Evolutionary conservation across 2,888 invertebrate genomes (phyloP).

Genomic region (Euphydryas editha): DNA sequence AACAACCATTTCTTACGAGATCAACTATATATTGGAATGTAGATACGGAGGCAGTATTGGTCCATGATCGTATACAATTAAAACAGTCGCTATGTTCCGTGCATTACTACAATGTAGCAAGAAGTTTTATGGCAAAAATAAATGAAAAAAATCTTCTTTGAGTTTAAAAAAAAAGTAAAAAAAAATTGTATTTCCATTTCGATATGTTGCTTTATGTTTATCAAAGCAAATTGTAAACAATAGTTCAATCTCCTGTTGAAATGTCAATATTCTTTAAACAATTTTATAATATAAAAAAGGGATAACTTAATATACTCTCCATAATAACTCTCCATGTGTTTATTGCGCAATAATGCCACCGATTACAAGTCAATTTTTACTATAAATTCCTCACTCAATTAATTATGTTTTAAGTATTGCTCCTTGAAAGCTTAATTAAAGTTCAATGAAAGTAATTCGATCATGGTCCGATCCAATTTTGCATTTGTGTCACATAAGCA

Average conservation of each 20-base stretch:
- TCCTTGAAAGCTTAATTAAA: too few species aligned
- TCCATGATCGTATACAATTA: slow-evolving; percentile 49
- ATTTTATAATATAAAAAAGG: not conserved
- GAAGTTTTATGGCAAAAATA: slow-evolving; percentile 25
- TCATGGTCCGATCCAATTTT: too few species aligned
- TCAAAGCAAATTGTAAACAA: not conserved
- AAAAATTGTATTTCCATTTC: slow-evolving; percentile 1
- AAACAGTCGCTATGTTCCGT: slow-evolving; percentile 48
- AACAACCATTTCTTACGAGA: slow-evolving; percentile 37
- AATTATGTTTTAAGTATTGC: too few species aligned
- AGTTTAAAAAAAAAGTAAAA: slow-evolving; percentile 2
- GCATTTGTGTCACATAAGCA: too few species aligned
- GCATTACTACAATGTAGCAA: slow-evolving; percentile 32
- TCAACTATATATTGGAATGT: slow-evolving; percentile 44
- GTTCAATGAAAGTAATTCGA: too few species aligned
- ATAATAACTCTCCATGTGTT: too few species aligned
- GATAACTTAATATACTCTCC: too few species aligned
- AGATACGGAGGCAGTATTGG: slow-evolving; percentile 45
- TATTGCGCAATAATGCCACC: too few species aligned
- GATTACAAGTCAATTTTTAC: too few species aligned
- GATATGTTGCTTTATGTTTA: slow-evolving; percentile 11
- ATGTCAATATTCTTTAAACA: not conserved
- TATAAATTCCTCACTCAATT: too few species aligned
- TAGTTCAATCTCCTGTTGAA: not conserved
- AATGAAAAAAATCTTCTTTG: slow-evolving; percentile 15